Conservation (phyloP, 2,797 vertebrate genomes). For the Phrynocephalus vlangalii region DNA sequence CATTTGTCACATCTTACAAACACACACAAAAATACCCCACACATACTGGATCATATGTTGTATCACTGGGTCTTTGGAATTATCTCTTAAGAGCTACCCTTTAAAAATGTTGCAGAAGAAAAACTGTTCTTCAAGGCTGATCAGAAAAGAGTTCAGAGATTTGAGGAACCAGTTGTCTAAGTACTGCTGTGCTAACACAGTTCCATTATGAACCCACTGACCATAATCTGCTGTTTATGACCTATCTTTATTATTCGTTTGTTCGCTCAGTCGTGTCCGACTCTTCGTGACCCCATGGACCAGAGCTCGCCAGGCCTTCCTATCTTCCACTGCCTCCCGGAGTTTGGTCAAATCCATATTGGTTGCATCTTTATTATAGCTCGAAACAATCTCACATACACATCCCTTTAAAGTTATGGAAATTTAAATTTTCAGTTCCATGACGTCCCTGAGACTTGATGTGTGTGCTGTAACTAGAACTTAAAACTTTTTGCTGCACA, state of each 20-base stretch:
- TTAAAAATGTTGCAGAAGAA: no score
- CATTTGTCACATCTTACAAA: no score
- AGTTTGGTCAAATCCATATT: no score
- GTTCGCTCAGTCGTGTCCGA: no score
- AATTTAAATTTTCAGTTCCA: neutral
- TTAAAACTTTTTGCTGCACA: neutral
- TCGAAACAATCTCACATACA: neutral
- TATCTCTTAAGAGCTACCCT: no score
- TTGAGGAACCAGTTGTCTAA: neutral
- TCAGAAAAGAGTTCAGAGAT: neutral
- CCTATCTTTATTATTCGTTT: neutral
- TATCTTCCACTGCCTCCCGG: no score
- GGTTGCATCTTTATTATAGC: neutral
- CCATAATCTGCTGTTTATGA: neutral
- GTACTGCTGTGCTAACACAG: neutral
- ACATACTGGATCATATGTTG: no score
- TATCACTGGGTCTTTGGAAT: no score
- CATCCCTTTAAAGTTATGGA: neutral
- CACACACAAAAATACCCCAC: no score
- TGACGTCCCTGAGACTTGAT: neutral
- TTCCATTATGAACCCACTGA: neutral
- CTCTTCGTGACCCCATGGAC: no score
- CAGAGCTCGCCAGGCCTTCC: no score
- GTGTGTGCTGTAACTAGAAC: neutral
- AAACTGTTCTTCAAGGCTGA: neutral